Evolutionary conservation across 2,888 invertebrate genomes (phyloP), one percentile per base, ranked within the genome.

Genomic region (Spilosoma lubricipeda): DNA sequence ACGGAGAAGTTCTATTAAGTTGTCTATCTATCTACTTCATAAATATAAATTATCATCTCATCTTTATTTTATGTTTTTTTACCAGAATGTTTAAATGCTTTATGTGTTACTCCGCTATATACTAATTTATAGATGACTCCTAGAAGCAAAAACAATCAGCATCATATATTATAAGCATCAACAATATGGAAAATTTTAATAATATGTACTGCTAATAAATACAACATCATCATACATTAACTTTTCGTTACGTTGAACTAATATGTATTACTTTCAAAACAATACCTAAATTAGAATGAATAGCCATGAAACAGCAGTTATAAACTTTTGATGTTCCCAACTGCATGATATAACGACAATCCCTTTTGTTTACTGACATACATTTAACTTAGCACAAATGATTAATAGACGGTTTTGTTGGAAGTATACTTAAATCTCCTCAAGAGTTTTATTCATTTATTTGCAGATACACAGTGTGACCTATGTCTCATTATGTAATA

Each of bases 281-380:
- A 33, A 42, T 73, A 27, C 27, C 27, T 27, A 73, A 70, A 73
- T 73, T 11, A 56, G 20, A 39, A 73, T 70, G 42, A 70, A 73
- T 73, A 42, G 39, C 30, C 73, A 70, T 73, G 66, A 66, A 73
- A 73, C 66, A 45, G 30, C 30, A 45, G 30, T 45, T 67, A 67
- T 48, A 20, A 67, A 67, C 67, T 52, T 72, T 36, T 36, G 27
- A 66, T 67, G 39, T 72, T 56, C 39, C 52, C 39, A 67, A 48
- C 52, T 48, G 27, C 65, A 52, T 27, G n/a, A 52, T 33, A 48
- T 65, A 45, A 64, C 42, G 42, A 45, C 59, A 39, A 45, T 23
- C 30, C 20, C 70, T 20, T 63, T 45, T 42, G 70, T 63, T 63
- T 64, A 45, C 30, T 33, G 45, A 70, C 27, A 63, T n/a, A 70